Conservation (phyloP, 2,113 vertebrate genomes). For the Pachypanchax playfairii region DNA sequence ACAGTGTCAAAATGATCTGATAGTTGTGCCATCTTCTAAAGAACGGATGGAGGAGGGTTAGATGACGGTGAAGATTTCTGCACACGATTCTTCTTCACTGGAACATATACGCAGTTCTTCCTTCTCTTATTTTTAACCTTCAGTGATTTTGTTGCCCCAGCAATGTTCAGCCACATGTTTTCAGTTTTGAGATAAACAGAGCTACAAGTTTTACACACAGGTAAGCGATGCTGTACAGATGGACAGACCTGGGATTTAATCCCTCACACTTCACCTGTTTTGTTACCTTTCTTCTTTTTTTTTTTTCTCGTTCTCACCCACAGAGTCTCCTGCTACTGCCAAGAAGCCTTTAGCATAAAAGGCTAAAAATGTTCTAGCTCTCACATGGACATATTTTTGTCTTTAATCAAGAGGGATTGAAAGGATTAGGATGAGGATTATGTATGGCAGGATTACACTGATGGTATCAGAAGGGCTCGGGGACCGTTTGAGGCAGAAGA, state of each 20-base stretch:
- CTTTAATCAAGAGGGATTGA: conserved; percentile 73
- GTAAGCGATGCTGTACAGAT: conserved; percentile 2
- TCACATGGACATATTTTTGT: conserved; percentile 71
- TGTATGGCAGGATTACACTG: conserved; percentile 68
- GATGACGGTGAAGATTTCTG: conserved; percentile 57
- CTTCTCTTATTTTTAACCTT: conserved; percentile 34
- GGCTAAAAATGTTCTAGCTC: conserved; percentile 44
- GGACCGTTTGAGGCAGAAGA: conserved; percentile 34
- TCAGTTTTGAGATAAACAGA: conserved; percentile 1
- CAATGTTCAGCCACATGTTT: neutral
- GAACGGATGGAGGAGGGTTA: conserved; percentile 19
- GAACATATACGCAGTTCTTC: conserved; percentile 35
- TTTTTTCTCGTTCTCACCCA: conserved; percentile 14
- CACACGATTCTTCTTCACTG: conserved; percentile 16
- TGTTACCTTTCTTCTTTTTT: conserved; percentile 15
- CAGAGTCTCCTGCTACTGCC: conserved; percentile 14
- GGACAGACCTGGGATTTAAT: conserved; percentile 6
- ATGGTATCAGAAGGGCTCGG: conserved; percentile 54
- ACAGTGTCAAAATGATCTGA: conserved; percentile 35
- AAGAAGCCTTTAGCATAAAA: conserved; percentile 31
- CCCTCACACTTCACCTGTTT: neutral
- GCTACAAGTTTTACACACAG: conserved; percentile 11
- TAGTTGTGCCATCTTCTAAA: conserved; percentile 35
- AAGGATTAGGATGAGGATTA: conserved; percentile 74
- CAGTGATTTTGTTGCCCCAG: conserved; percentile 27